A percentile compares a stretch with the other conserved stretches of the same genome.
These are phyloP conservation scores for Etheostoma cragini DNA, from an alignment of 2,113 vertebrate genomes.

Conservation along the genomic window DNA sequence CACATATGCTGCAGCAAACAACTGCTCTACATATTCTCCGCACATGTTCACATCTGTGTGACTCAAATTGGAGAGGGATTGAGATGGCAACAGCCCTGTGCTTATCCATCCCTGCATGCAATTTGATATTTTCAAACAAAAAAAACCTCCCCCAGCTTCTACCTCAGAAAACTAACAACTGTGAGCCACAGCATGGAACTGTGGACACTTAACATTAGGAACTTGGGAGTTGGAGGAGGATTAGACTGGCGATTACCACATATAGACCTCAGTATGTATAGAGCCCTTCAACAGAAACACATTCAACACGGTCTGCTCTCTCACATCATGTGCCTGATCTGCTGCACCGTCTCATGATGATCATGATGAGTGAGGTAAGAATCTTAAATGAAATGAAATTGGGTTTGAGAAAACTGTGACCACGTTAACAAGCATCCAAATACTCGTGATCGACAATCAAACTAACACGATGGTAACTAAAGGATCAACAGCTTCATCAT, in stretches of 20 bases:
- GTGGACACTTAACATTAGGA: background rate
- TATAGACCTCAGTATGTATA: background rate
- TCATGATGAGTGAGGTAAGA: background rate
- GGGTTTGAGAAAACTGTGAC: constrained; percentile 19
- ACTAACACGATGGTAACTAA: background rate
- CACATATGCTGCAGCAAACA: background rate
- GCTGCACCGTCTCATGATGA: constrained; percentile 15
- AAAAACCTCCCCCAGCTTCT: background rate
- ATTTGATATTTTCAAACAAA: constrained; percentile 5
- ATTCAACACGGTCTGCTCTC: constrained; percentile 54
- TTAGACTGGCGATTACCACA: background rate
- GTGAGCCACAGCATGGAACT: constrained; percentile 27
- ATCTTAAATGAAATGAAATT: constrained; percentile 50
- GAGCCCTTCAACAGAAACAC: constrained; percentile 62
- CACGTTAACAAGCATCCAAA: constrained; percentile 34
- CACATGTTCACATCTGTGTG: background rate
- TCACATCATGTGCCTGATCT: constrained; percentile 6
- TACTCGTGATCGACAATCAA: constrained; percentile 38
- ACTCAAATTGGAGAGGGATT: background rate
- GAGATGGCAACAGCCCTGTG: constrained; percentile 17
- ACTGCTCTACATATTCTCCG: background rate
- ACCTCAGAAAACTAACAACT: background rate
- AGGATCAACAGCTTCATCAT: constrained; percentile 27
- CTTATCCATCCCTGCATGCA: constrained; percentile 32
- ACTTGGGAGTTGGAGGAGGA: too few relatives aligned